Evolutionary conservation across 2,797 vertebrate species (phyloP).

Genomic region (Staurois parvus): DNA sequence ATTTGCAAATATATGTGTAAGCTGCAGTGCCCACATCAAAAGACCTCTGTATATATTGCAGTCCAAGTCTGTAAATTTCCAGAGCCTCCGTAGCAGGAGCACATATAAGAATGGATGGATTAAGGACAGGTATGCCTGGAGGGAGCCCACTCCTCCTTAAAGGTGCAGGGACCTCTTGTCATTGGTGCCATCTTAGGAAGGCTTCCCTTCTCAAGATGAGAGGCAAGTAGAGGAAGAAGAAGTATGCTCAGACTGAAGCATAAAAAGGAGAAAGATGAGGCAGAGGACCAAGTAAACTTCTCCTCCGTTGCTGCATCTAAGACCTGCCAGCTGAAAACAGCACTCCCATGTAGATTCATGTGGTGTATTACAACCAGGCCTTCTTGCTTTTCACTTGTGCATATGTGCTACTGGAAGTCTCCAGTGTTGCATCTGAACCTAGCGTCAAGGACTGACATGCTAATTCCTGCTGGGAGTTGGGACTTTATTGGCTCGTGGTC

Average conservation of each 20-base stretch:
- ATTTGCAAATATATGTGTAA: too few species aligned
- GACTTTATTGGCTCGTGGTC: slow-evolving; percentile 64
- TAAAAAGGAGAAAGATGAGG: slow-evolving; percentile 96
- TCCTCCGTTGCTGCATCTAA: slow-evolving; percentile 55
- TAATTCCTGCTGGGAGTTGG: slow-evolving; percentile 54
- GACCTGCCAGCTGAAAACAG: slow-evolving; percentile 45
- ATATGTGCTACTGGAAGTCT: neutral
- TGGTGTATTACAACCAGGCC: neutral
- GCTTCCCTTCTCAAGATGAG: too few species aligned
- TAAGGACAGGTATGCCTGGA: too few species aligned
- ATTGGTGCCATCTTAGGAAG: too few species aligned
- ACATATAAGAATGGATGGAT: too few species aligned
- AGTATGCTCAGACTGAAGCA: slow-evolving; percentile 98
- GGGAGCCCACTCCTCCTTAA: too few species aligned
- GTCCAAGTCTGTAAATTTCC: too few species aligned
- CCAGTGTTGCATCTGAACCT: neutral
- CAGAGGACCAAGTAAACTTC: slow-evolving; percentile 91
- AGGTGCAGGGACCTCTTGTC: too few species aligned
- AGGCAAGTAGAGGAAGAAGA: too few species aligned
- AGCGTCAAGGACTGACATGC: slow-evolving; percentile 1
- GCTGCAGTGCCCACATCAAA: too few species aligned
- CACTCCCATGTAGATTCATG: slow-evolving; percentile 11
- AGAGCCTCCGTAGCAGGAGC: too few species aligned
- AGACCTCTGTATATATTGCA: too few species aligned
- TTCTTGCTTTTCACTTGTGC: neutral